Base-by-base conservation (phyloP, 2,113 vertebrate genomes). In the Microtus pennsylvanicus region DNA sequence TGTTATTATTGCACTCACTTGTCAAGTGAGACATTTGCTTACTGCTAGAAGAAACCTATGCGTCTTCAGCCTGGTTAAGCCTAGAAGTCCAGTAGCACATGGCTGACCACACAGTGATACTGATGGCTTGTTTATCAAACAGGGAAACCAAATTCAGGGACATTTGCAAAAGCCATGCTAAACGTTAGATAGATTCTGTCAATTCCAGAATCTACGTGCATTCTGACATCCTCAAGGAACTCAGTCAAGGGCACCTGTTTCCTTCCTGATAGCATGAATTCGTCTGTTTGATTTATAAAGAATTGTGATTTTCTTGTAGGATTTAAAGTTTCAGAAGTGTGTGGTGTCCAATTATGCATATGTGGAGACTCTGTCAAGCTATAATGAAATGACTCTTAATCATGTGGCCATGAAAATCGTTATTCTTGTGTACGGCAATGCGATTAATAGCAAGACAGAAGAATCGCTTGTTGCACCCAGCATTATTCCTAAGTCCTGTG, bases 331-430 rank as follows among this genome's bases (percentile, higher is more conserved):
- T 94, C 88, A 95, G 61, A 98, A 85, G 55, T 97, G 97, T 69
- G 88, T 95, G 74, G 4, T 0, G 0, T 7, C 7, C 21, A 97
- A 91, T 42, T 28, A 67, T 0, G 96, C 87, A 0, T 97, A 96
- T 7, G 95, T 97, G 96, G 96, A 97, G 76, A 98, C 95, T 67
- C 87, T 98, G 38, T 97, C 96, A 21, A 97, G 61, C 74, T 97
- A 96, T 24, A 97, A 94, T 1, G 96, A 98, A 65, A 72, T 98
- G 93, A 28, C 22, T 16, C 69, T 97, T 26, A 42, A 97, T 42
- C 42, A 47, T 0, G 0, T 0, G 5, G 90, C 35, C 33, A 97
- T 97, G 96, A 96, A 97, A 72, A 38, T 94, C 0, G 85, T 97
- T 50, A 96, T 98, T 38, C 17, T 97, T 14, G 97, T 98, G 67